A percentile compares a stretch with the other conserved stretches of the same genome.
phyloP scores from a whole-genome alignment of 2,888 invertebrate species.

The Parnassius orleans region DNA sequence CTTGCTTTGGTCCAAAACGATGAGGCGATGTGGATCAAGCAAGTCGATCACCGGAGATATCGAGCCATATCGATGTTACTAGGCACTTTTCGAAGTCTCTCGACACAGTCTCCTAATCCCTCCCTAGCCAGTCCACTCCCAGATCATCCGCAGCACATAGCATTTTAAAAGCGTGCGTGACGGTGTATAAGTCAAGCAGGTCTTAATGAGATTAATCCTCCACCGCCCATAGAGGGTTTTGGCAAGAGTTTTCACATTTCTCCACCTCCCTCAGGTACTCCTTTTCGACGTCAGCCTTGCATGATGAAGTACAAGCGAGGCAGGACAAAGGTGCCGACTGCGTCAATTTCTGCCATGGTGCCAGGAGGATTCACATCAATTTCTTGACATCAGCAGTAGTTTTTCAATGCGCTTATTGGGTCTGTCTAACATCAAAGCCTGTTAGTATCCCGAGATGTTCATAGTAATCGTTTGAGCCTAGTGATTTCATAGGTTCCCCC shows the following conservation, averaged over 20 bases:
- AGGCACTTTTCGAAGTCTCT: not conserved
- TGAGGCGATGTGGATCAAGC: not conserved
- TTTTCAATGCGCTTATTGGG: not conserved
- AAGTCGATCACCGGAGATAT: constrained; percentile 7
- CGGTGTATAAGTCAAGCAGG: constrained; percentile 1
- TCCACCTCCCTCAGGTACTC: constrained; percentile 5
- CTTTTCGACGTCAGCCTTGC: constrained; percentile 1
- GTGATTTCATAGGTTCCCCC: not conserved
- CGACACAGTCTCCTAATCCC: not conserved
- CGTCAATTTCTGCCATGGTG: constrained; percentile 10
- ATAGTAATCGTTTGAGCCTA: not conserved
- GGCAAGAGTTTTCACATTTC: not conserved
- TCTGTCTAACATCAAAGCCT: constrained; percentile 1
- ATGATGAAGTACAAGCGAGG: not conserved
- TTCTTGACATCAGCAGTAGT: not conserved
- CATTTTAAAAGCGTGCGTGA: constrained; percentile 1
- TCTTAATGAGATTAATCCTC: constrained; percentile 2
- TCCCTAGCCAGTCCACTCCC: not conserved
- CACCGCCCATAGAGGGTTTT: constrained; percentile 1
- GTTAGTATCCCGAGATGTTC: constrained; percentile 31
- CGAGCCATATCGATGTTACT: constrained; percentile 4
- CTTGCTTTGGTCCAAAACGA: constrained; percentile 5
- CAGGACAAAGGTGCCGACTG: not conserved
- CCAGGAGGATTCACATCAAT: constrained; percentile 4
- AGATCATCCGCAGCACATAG: not conserved